Conservation (phyloP, 2,113 vertebrate species). For the Saimiri boliviensis region DNA sequence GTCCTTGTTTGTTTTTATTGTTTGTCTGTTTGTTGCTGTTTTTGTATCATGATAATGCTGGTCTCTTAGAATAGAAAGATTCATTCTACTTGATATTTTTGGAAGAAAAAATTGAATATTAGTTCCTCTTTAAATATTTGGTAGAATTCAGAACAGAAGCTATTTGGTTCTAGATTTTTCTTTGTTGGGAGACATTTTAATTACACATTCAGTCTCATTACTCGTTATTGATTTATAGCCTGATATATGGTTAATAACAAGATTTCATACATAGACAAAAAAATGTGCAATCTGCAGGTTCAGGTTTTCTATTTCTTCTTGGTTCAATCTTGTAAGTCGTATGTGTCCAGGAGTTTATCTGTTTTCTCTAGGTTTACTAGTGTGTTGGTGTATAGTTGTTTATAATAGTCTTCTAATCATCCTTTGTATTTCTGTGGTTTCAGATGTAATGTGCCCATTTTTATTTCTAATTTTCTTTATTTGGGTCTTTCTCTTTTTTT, state of each 20-base stretch:
- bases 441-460: not conserved
- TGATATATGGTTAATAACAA: too few species aligned
- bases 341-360: too few species aligned
- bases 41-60: not conserved
- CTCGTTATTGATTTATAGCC: not conserved
- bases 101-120: not conserved
- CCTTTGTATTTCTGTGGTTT: not conserved
- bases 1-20: not conserved
- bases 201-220: not conserved
- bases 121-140: not conserved
- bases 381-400: not conserved
- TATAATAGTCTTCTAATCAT: not conserved
- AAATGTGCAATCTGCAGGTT: not conserved
- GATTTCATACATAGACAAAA: too few species aligned
- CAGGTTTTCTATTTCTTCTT: not conserved
- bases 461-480: not conserved
- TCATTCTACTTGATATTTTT: not conserved
- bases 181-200: not conserved
- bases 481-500: not conserved
- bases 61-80: not conserved
- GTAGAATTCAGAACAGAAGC: not conserved
- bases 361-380: not conserved
- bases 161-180: not conserved
- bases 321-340: not conserved
- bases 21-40: not conserved